Base-by-base conservation (phyloP, 2,797 vertebrate genomes). In the Onychomys arenicola region DNA sequence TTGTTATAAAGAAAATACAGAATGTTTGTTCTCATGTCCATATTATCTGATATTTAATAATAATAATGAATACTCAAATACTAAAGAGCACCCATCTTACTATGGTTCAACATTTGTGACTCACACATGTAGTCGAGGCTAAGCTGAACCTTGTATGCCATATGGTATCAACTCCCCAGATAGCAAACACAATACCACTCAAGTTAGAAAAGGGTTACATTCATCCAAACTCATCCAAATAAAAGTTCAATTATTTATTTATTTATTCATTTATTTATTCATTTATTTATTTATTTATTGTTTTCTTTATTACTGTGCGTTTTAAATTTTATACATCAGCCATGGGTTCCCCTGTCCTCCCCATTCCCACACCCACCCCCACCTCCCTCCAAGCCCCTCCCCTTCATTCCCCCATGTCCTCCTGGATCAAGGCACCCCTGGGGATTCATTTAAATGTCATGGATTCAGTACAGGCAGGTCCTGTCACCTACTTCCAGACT, bases 141-240 rank as follows among this genome's bases (percentile, higher is more conserved):
- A 14, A 29, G 0, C 40, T 87, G 25, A 23, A 29, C 71, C 21
- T 81, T 90, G 19, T 81, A 8, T 32, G 81, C 17, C 12, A 23
- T 40, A 3, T 0, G 4, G 2, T 40, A 73, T 21, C 12, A 84
- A 0, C 5, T 61, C 4, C 17, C 13, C 13, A 46, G 17, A 1
- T 32, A 46, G 13, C 34, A 59, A 43, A 80, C 32, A 21, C 71
- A 13, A 52, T 52, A 52, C 2, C 6, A 59, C 25, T 61, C 55
- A 43, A 71, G 14, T 29, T 37, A 61, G 7, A 52, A n/a, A 29
- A 52, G 16, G 2, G 7, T n/a, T 71, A 17, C 27, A 19, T 93
- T 34, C 23, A 29, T 0, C 27, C 27, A 59, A 88, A 71, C 4
- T 40, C 37, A 69, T 61, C 32, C 37, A 83, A 83, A 83, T 40